phyloP scores from a whole-genome alignment of 2,797 vertebrate genomes.

The Alcedo atthis region DNA sequence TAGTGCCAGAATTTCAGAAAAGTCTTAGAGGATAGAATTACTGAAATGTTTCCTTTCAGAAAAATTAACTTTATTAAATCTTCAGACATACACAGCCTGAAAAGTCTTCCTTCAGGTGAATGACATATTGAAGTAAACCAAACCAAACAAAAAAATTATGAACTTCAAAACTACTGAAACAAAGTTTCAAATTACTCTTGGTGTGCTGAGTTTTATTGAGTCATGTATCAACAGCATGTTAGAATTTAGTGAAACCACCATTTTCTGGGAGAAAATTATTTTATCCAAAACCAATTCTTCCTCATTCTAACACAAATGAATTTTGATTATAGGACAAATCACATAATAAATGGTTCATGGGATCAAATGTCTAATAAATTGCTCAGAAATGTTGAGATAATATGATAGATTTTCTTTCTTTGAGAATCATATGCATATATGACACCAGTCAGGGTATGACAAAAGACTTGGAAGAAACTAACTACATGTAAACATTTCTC shows the following conservation, averaged over 20 bases:
- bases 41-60: not conserved
- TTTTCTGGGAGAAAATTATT: not conserved
- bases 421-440: not conserved
- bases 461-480: constrained; percentile 70
- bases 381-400: constrained; percentile 28
- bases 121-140: not conserved
- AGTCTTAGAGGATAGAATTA: not conserved
- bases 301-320: not conserved
- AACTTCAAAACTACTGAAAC: not conserved
- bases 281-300: not conserved
- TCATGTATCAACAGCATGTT: not conserved
- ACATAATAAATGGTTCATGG: not conserved
- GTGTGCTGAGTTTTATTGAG: not conserved
- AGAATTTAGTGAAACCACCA: not conserved
- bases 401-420: constrained; percentile 50
- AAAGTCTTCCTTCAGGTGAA: not conserved
- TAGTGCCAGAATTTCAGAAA: not conserved
- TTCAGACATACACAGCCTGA: not conserved
- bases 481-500: constrained; percentile 77
- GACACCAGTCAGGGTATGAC: constrained; percentile 52
- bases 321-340: not conserved
- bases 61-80: not conserved
- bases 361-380: constrained; percentile 1
- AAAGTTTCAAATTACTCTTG: not conserved
- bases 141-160: not conserved